A percentile compares a stretch with the other conserved stretches of the same genome.
phyloP scores from a whole-genome alignment of 2,888 invertebrate species.

The Parnassius glacialis region DNA sequence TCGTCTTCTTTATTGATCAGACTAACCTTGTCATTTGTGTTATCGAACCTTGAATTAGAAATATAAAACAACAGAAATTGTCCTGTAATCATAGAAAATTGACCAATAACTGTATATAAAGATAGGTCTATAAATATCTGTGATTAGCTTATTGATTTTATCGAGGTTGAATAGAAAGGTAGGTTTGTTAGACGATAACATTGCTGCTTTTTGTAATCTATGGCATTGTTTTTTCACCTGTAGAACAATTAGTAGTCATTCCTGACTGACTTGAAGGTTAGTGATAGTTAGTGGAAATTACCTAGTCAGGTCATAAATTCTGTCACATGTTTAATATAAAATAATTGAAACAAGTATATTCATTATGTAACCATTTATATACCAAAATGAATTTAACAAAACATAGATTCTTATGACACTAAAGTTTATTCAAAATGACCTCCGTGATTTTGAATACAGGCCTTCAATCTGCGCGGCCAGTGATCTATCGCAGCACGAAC shows the following conservation, averaged over 20 bases:
- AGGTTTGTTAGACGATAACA: slow-evolving; percentile 19
- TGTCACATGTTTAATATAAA: no score
- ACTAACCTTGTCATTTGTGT: slow-evolving; percentile 36
- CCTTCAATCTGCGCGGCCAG: no score
- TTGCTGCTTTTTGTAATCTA: slow-evolving; percentile 5
- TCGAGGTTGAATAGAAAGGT: slow-evolving; percentile 19
- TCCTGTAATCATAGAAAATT: slow-evolving; percentile 25
- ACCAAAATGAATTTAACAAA: no score
- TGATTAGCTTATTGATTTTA: slow-evolving; percentile 12
- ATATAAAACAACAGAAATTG: slow-evolving; percentile 37
- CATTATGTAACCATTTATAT: no score
- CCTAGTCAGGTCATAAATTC: no score
- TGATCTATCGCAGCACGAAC: no score
- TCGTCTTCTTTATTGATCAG: slow-evolving; percentile 12
- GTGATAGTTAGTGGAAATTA: no score
- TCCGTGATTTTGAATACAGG: no score
- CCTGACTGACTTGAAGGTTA: neutral
- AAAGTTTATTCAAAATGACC: no score
- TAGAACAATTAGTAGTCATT: neutral
- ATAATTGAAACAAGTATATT: no score
- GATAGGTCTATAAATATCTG: slow-evolving; percentile 10
- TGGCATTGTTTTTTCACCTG: neutral
- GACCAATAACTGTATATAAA: slow-evolving; percentile 12
- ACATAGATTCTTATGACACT: no score
- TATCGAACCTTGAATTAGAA: slow-evolving; percentile 37